Evolutionary conservation across 2,797 vertebrate genomes (phyloP).

Genomic region (Diplodus puntazzo): DNA sequence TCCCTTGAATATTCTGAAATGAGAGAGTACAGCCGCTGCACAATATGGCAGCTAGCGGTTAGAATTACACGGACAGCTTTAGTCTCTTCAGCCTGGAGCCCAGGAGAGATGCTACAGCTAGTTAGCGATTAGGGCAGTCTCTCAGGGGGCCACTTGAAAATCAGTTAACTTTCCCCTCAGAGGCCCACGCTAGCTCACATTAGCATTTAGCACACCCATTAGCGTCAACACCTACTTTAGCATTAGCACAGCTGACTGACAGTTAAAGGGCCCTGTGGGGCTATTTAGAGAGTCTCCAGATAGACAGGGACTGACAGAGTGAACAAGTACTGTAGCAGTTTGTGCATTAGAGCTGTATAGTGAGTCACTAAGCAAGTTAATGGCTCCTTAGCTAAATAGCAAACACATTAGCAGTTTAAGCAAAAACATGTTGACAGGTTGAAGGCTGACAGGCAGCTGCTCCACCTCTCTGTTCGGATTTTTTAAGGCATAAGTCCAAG

Average conservation of each 20-base stretch:
- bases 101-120: constrained; percentile 60
- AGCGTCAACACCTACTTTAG: constrained; percentile 74
- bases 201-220: constrained; percentile 79
- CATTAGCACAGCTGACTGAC: constrained; percentile 63
- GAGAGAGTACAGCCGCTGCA: not conserved
- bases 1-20: not conserved
- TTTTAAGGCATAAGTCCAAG: constrained; percentile 23
- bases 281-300: constrained; percentile 69
- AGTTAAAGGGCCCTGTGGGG: constrained; percentile 73
- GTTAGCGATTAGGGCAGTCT: constrained; percentile 60
- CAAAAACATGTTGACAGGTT: constrained; percentile 65
- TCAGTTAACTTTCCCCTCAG: constrained; percentile 78
- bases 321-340: constrained; percentile 64
- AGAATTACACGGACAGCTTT: not conserved
- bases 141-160: constrained; percentile 76
- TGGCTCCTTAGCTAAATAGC: constrained; percentile 67
- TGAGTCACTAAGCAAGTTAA: constrained; percentile 73
- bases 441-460: constrained; percentile 63
- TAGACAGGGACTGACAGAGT: constrained; percentile 65
- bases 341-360: constrained; percentile 59
- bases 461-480: constrained; percentile 19
- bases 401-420: constrained; percentile 69
- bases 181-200: constrained; percentile 67
- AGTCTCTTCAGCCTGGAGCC: constrained; percentile 37
- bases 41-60: constrained; percentile 11